phyloP scores from a whole-genome alignment of 2,888 invertebrate genomes.

The Tuberolachnus salignus region DNA sequence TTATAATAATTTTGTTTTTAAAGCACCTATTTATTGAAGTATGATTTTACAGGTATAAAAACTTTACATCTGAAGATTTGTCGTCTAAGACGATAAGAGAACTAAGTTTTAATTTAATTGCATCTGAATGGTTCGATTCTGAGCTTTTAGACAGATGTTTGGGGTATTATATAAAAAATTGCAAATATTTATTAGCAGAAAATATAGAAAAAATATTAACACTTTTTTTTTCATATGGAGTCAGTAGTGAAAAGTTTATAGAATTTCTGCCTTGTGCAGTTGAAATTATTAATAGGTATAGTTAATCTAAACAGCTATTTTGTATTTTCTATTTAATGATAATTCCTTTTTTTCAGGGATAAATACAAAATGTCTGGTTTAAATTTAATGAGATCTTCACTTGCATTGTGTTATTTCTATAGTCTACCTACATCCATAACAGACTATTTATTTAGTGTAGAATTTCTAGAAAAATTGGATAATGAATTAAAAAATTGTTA shows the following conservation, averaged over 20 bases:
- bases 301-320: neutral
- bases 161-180: constrained; percentile 39
- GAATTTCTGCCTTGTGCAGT: constrained; percentile 37
- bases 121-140: constrained; percentile 40
- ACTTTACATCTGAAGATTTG: constrained; percentile 4
- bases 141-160: constrained; percentile 34
- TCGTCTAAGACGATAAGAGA: constrained; percentile 48
- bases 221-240: constrained; percentile 45
- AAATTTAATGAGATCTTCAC: constrained; percentile 65
- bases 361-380: constrained; percentile 66
- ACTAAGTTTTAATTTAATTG: constrained; percentile 30
- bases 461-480: constrained; percentile 69
- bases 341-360: constrained; percentile 64
- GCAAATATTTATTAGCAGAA: constrained; percentile 44
- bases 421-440: constrained; percentile 65
- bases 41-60: constrained; percentile 49
- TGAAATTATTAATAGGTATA: constrained; percentile 50
- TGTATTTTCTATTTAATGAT: neutral
- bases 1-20: neutral
- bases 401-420: constrained; percentile 67
- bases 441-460: constrained; percentile 67
- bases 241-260: constrained; percentile 29
- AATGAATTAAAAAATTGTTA: constrained; percentile 64
- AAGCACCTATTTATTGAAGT: neutral
- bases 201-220: constrained; percentile 45